Evolutionary conservation across 1,140 invertebrate species (phyloP), one percentile per base, ranked within the genome.

Genomic region (Planococcus citri): DNA sequence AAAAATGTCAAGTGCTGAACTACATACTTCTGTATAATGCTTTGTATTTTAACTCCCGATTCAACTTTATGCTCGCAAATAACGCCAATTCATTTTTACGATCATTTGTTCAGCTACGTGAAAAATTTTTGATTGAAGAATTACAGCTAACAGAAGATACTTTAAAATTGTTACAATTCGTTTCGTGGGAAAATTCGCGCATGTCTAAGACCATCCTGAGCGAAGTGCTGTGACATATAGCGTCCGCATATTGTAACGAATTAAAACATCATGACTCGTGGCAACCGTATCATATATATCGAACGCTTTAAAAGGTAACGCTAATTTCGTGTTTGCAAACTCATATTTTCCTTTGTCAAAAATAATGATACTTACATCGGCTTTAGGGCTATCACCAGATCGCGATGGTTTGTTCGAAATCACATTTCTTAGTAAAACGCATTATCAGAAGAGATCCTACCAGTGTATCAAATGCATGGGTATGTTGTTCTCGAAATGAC

Each of bases 401-500:
- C 83, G 92, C 22, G 94, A 96, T 77, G 94, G 94, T 0, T 80
- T 98, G 27, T 88, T 97, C 75, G 95, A 97, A 74, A 97, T 90
- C 64, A 95, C 97, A 76, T 84, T 89, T 73, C 85, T 91, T 70
- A 91, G 91, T 27, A 96, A 95, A 77, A 91, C 88, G 73, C 92
- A 96, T 80, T 95, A 97, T 78, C 94, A 97, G 78, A 97, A 97
- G 80, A 81, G 94, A 73, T 92, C 94, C 37, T 98, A 98, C 80
- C 93, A 96, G 77, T 97, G 95, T 78, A 95, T 97, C 38, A 97
- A 98, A 80, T 92, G 92, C 77, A 85, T 97, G 80, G 94, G 96
- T 24, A 85, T 88, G 70, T 81, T 97, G 27, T 95, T 97, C 80
- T 87, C 86, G 72, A 90, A 91, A 74, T 94, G 91, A 78, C 85